These are phyloP conservation scores for Philhelius pedissequus DNA, from an alignment of 2,888 invertebrate genomes.

Conservation along the genomic window DNA sequence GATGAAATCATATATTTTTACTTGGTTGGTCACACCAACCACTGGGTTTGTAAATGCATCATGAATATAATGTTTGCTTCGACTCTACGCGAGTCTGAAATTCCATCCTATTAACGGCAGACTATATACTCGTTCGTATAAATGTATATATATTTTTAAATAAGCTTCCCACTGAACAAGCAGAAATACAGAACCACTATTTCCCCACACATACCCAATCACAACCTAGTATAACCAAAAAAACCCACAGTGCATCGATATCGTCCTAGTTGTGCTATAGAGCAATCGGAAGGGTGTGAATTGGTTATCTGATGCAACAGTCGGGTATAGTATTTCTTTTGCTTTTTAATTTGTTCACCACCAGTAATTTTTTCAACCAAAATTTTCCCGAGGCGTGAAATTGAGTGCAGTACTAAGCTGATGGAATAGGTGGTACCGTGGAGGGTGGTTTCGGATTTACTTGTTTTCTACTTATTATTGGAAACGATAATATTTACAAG, in stretches of 20 bases:
- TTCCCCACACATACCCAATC: neutral
- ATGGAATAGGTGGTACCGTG: neutral
- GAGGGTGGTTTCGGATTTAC: constrained; percentile 23
- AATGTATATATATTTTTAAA: neutral
- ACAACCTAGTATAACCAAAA: neutral
- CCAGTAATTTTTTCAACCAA: constrained; percentile 26
- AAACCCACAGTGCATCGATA: neutral
- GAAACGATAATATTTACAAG: constrained; percentile 43
- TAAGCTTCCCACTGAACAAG: constrained; percentile 53
- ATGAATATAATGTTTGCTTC: neutral
- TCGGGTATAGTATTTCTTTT: constrained; percentile 18
- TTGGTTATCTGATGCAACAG: constrained; percentile 53
- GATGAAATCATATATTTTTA: neutral
- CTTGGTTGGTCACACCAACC: neutral
- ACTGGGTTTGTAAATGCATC: neutral
- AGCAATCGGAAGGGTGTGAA: constrained; percentile 1
- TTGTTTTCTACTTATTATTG: constrained; percentile 6
- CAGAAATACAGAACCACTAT: constrained; percentile 44
- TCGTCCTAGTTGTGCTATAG: neutral
- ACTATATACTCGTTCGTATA: constrained; percentile 49
- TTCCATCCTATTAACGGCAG: constrained; percentile 57
- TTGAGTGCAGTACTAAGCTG: constrained; percentile 48
- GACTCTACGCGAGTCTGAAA: constrained; percentile 34
- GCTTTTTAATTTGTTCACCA: constrained; percentile 18
- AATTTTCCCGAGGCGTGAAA: constrained; percentile 47